A percentile compares a stretch with the other conserved stretches of the same genome.
These are phyloP conservation scores for Dendrolimus punctatus DNA, from an alignment of 1,140 invertebrate species.

Conservation along the genomic window DNA sequence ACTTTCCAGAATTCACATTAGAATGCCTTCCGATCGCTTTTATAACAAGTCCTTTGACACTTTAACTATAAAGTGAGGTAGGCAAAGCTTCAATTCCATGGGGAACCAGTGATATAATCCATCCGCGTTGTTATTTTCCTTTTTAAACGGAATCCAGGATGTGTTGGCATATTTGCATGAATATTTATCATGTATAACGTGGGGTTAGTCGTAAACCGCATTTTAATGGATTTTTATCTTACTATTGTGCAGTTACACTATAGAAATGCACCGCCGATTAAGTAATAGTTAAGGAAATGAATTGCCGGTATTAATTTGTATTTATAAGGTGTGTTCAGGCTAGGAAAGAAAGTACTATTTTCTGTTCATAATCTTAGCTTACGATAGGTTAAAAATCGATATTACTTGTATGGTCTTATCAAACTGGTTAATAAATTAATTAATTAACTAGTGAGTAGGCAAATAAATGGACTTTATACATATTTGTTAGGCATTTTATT, in stretches of 20 bases:
- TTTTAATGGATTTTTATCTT: constrained; percentile 62
- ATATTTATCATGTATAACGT: constrained; percentile 56
- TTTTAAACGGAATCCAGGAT: constrained; percentile 64
- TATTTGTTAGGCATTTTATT: too few species aligned
- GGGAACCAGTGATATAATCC: constrained; percentile 29
- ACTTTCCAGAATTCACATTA: too few species aligned
- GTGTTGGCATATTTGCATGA: constrained; percentile 56
- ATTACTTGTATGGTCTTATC: too few species aligned
- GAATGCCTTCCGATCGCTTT: not conserved
- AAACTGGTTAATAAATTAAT: too few species aligned
- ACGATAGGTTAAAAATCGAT: too few species aligned
- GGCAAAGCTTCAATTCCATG: constrained; percentile 5
- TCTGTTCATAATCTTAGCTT: too few species aligned
- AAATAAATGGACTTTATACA: too few species aligned
- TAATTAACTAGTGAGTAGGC: too few species aligned
- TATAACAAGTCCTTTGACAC: constrained; percentile 4
- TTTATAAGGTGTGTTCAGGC: too few species aligned
- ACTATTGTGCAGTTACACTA: constrained; percentile 5
- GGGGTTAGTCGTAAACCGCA: constrained; percentile 46
- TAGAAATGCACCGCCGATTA: constrained; percentile 5
- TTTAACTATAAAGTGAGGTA: constrained; percentile 14
- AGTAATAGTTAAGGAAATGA: constrained; percentile 6
- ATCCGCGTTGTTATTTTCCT: constrained; percentile 55
- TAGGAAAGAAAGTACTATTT: too few species aligned
- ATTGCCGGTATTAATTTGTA: constrained; percentile 4